Conservation (phyloP, 37 sponge, comb jelly and placozoan species). For the Tethya wilhelma region DNA sequence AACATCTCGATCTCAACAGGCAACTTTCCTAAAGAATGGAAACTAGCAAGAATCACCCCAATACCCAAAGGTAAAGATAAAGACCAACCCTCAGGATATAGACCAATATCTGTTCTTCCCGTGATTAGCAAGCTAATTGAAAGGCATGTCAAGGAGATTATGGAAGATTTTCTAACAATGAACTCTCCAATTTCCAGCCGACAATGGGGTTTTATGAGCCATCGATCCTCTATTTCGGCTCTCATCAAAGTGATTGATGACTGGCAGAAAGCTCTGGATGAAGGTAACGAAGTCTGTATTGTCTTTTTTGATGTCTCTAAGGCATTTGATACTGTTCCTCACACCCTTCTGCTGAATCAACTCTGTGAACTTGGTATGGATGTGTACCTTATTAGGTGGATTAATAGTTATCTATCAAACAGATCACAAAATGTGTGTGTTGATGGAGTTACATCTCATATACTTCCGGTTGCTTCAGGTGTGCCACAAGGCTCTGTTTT, state of each 20-base stretch:
- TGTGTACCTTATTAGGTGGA: too few relatives aligned
- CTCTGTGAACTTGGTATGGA: too few relatives aligned
- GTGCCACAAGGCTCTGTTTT: too few relatives aligned
- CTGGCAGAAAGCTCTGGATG: background rate
- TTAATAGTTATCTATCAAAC: too few relatives aligned
- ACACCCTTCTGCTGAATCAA: too few relatives aligned
- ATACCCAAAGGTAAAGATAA: background rate
- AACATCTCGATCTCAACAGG: conserved; percentile 4
- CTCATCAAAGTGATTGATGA: conserved; percentile 4
- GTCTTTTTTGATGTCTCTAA: background rate
- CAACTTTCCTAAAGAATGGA: conserved; percentile 3
- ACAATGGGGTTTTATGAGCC: conserved; percentile 1
- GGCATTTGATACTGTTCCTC: too few relatives aligned
- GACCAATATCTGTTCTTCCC: conserved; percentile 10
- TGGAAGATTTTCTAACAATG: conserved; percentile 7
- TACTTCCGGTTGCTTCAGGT: too few relatives aligned
- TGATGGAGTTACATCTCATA: too few relatives aligned
- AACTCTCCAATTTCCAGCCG: background rate
- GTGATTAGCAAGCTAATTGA: background rate
- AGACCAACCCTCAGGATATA: background rate
- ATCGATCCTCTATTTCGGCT: conserved; percentile 1
- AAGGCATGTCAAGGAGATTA: too few relatives aligned
- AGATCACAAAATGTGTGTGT: too few relatives aligned
- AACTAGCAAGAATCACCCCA: conserved; percentile 12
- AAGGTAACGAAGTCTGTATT: conserved; percentile 1